Evolutionary conservation across 2,113 vertebrate genomes (phyloP), one percentile per base, ranked within the genome.

Genomic region (Paedocypris sp.): DNA sequence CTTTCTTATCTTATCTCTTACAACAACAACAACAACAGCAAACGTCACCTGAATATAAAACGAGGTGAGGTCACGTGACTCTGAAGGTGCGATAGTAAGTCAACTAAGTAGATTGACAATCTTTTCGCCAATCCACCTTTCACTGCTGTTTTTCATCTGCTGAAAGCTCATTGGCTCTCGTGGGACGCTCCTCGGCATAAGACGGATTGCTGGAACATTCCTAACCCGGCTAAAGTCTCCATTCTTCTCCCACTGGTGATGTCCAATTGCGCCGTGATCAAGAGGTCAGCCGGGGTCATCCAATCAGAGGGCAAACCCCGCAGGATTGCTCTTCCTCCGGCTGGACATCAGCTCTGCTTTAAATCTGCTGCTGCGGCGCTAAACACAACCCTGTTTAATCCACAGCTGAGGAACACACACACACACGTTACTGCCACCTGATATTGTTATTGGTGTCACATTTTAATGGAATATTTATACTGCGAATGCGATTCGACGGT

Each of bases 321-420:
- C 52, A 41, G 23, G 36, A 56, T 23, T 26, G 36, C 22, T n/a
- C 22, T 62, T 57, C 31, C n/a, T 49, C 18, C 15, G 31, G 12
- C 38, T 35, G 13, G 13, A 31, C 36, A 32, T 58, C 3, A 16
- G 15, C 19, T 33, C 19, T 41, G 22, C 13, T 13, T 42, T 25
- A 36, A 13, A 10, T 46, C 42, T 26, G 19, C 53, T 41, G n/a
- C 16, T 38, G 31, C 9, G 8, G 31, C 45, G 12, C 43, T 65
- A 20, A 43, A 72, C 57, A 56, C 23, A 57, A 32, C 38, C 50
- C 22, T 15, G 38, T 26, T 4, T 64, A 72, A 76, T 80, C n/a
- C n/a, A n/a, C n/a, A n/a, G n/a, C n/a, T n/a, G n/a, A n/a, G n/a
- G n/a, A n/a, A n/a, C n/a, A n/a, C n/a, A n/a, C n/a, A n/a, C n/a